phyloP scores from a whole-genome alignment of 1,140 invertebrate species.

The Archivesica marissinica region DNA sequence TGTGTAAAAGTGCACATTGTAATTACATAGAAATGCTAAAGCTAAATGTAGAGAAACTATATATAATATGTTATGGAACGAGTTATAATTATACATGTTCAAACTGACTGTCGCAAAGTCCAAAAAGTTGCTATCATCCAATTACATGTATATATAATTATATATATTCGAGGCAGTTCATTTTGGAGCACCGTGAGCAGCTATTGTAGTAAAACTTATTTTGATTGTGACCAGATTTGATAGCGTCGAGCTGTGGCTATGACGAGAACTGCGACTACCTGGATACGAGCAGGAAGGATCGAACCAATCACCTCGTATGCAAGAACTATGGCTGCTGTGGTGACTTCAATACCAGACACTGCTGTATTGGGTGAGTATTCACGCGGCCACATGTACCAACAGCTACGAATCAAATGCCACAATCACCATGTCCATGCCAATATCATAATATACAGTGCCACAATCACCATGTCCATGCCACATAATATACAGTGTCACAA shows the following conservation, averaged over 20 bases:
- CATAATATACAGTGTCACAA: too few species aligned
- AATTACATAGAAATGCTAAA: too few species aligned
- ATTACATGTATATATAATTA: not conserved
- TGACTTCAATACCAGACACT: constrained; percentile 42
- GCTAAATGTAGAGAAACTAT: too few species aligned
- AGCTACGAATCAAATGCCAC: not conserved
- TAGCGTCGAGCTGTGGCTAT: not conserved
- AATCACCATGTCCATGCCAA: not conserved
- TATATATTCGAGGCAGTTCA: not conserved
- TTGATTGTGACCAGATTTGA: not conserved
- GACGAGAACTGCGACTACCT: constrained; percentile 40
- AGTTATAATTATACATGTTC: not conserved
- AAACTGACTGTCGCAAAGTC: not conserved
- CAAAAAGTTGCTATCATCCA: not conserved
- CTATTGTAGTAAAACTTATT: not conserved
- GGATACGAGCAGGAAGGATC: not conserved
- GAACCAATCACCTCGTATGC: not conserved
- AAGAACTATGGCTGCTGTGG: constrained; percentile 39
- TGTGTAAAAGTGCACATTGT: too few species aligned
- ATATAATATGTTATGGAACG: not conserved
- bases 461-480: too few species aligned
- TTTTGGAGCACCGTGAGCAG: not conserved
- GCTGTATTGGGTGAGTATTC: constrained; percentile 39
- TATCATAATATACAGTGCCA: not conserved
- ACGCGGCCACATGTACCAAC: not conserved